phyloP scores from a whole-genome alignment of 1,140 invertebrate genomes.

The Drosophila mauritiana region DNA sequence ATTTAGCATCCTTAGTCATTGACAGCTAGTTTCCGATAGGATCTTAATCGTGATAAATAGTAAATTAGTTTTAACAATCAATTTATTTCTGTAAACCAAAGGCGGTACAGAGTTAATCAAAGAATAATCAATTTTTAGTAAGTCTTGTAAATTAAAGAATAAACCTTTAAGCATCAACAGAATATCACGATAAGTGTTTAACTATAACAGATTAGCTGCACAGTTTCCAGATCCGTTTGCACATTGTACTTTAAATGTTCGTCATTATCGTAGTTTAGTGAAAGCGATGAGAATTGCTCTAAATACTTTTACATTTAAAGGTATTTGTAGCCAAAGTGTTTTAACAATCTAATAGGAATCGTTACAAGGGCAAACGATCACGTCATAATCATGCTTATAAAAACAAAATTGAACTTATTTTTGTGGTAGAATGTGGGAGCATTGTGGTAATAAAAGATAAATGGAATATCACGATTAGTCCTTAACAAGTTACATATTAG shows the following conservation, averaged over 20 bases:
- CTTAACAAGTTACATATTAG: constrained; percentile 39
- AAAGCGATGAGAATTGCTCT: not conserved
- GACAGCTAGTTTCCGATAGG: constrained; percentile 33
- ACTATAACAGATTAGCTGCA: not conserved
- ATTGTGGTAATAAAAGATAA: constrained; percentile 19
- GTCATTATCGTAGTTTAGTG: not conserved
- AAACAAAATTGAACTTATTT: not conserved
- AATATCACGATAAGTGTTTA: not conserved
- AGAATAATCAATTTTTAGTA: not conserved
- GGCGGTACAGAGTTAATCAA: not conserved
- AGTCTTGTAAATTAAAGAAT: not conserved
- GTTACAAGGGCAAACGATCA: not conserved
- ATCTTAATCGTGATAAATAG: constrained; percentile 40
- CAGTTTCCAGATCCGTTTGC: not conserved
- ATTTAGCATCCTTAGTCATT: constrained; percentile 78
- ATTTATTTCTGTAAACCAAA: not conserved
- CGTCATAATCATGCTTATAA: constrained; percentile 16
- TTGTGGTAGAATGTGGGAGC: not conserved
- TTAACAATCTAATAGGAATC: not conserved
- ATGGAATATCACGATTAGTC: constrained; percentile 47
- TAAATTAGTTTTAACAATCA: not conserved
- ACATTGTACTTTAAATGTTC: not conserved
- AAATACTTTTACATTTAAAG: not conserved
- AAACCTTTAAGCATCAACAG: not conserved
- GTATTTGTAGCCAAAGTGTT: not conserved